These are phyloP conservation scores for Cryptus armator DNA, from an alignment of 2,888 invertebrate species.

Conservation along the genomic window DNA sequence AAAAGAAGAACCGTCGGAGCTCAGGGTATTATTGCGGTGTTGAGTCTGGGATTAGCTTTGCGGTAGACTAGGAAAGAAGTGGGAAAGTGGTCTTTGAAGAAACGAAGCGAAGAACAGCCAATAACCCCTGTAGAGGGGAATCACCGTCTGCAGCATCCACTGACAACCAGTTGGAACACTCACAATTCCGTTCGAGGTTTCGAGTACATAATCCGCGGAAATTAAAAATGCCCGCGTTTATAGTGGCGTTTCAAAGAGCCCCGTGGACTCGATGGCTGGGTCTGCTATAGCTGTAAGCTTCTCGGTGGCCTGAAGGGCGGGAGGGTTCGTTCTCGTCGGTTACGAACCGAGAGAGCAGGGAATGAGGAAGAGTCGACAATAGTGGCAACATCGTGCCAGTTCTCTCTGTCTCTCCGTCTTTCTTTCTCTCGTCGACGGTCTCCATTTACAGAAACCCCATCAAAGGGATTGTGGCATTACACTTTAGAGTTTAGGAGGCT, in stretches of 20 bases:
- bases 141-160: not conserved
- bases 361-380: slow-evolving; percentile 32
- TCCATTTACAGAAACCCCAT: slow-evolving; percentile 85
- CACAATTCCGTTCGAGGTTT: not conserved
- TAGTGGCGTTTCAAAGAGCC: slow-evolving; percentile 68
- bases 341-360: slow-evolving; percentile 7
- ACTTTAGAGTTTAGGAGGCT: slow-evolving; percentile 79
- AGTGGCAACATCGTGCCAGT: slow-evolving; percentile 29
- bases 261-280: slow-evolving; percentile 45
- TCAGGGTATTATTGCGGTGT: not conserved
- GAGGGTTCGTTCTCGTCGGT: slow-evolving; percentile 15
- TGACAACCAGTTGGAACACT: slow-evolving; percentile 30
- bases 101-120: slow-evolving; percentile 40
- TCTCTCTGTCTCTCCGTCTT: slow-evolving; percentile 49
- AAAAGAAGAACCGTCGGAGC: slow-evolving; percentile 13
- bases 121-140: not conserved
- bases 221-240: slow-evolving; percentile 82
- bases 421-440: slow-evolving; percentile 62
- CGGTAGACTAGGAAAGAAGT: slow-evolving; percentile 10
- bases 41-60: not conserved
- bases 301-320: slow-evolving; percentile 35
- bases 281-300: slow-evolving; percentile 46
- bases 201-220: slow-evolving; percentile 81
- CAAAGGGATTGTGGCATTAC: slow-evolving; percentile 84
- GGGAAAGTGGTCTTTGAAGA: slow-evolving; percentile 55